Conservation (phyloP, 1,140 invertebrate species). For the Drosophila parabipectinata region DNA sequence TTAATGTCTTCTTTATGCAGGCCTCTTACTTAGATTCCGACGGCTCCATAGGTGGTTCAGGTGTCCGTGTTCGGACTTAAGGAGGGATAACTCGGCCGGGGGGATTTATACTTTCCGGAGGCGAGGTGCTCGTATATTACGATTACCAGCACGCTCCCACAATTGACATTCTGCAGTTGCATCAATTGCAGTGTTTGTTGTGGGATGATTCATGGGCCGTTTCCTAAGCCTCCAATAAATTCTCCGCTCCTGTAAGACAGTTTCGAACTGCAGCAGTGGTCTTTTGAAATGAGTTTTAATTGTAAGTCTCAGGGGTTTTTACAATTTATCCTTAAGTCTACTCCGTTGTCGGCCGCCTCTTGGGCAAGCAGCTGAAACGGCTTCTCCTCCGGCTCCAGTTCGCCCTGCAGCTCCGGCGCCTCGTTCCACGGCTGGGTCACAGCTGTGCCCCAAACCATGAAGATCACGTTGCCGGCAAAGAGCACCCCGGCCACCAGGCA, state of each 20-base stretch:
- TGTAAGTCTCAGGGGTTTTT: conserved; percentile 26
- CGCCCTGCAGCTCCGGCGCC: conserved; percentile 9
- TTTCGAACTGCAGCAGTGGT: not conserved
- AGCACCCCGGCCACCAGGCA: conserved; percentile 89
- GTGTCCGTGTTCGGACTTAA: not conserved
- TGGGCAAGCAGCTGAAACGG: conserved; percentile 45
- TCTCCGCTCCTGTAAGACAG: not conserved
- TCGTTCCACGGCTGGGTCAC: conserved; percentile 88
- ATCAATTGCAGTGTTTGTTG: conserved; percentile 20
- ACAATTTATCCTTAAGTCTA: conserved; percentile 41
- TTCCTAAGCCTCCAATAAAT: conserved; percentile 6
- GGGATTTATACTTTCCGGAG: conserved; percentile 18
- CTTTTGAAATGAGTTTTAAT: not conserved
- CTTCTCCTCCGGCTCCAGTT: conserved; percentile 35
- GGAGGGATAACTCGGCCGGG: not conserved
- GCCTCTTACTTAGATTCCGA: conserved; percentile 18
- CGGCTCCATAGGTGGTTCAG: conserved; percentile 29
- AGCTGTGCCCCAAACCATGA: conserved; percentile 87
- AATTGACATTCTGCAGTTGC: conserved; percentile 33
- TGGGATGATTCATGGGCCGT: conserved; percentile 15
- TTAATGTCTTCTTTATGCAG: conserved; percentile 68
- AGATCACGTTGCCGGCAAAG: conserved; percentile 88
- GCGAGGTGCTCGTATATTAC: conserved; percentile 16
- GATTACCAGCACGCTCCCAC: conserved; percentile 25
- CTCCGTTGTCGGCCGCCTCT: conserved; percentile 22